Evolutionary conservation across 2,888 invertebrate species (phyloP).

Genomic region (Carcina quercana): DNA sequence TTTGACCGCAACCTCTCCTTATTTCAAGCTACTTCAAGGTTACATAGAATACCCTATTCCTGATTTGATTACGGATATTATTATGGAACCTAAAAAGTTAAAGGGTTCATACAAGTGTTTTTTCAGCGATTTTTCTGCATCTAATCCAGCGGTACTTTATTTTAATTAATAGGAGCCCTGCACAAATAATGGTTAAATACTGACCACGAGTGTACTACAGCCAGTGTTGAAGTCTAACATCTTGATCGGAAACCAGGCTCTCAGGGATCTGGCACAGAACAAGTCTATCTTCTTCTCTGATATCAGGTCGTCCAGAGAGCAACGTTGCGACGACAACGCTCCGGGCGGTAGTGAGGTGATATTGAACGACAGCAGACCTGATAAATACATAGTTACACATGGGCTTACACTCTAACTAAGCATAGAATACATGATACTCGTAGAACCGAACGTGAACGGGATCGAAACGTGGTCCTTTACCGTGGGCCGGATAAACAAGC

Average conservation of each 20-base stretch:
- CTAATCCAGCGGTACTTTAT: background rate
- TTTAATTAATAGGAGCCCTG: background rate
- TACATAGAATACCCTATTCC: background rate
- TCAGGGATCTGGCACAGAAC: constrained; percentile 73
- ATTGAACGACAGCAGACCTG: constrained; percentile 76
- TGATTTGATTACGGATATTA: background rate
- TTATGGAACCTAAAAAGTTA: background rate
- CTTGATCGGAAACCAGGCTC: constrained; percentile 82
- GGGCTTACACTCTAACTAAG: background rate
- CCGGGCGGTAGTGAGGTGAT: constrained; percentile 76
- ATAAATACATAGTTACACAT: constrained; percentile 12
- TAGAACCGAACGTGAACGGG: background rate
- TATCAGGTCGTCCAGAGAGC: constrained; percentile 52
- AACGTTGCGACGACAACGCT: constrained; percentile 56
- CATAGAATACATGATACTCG: background rate
- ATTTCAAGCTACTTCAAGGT: background rate
- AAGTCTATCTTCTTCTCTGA: constrained; percentile 73
- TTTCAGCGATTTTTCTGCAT: background rate
- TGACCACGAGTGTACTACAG: background rate
- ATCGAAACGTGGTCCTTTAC: background rate
- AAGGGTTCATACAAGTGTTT: background rate
- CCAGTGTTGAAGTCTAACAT: constrained; percentile 25
- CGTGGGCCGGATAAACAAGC: background rate
- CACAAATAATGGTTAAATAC: background rate
- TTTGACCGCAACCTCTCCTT: background rate